Evolutionary conservation across 92 coral and sea anemone species (phyloP), one percentile per base, ranked within the genome.

Genomic region (Parazoanthus darwini): DNA sequence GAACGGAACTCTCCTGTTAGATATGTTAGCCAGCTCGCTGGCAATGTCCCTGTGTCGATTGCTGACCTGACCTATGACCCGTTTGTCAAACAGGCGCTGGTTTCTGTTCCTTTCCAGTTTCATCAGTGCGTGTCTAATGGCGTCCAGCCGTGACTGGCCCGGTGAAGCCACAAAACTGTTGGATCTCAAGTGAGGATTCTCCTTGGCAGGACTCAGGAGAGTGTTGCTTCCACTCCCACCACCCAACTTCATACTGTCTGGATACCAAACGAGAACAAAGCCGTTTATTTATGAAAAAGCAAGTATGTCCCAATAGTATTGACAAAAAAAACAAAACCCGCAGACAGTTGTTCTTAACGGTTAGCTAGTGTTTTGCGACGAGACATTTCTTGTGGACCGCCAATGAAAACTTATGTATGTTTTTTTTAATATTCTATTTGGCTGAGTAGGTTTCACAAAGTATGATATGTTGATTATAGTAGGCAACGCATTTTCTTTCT

Each of bases 1-100:
- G 85, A 97, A 97, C 5, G 99, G 99, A 76, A 97, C 99, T 51
- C 98, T 92, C 51, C 96, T 91, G 92, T 89, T 95, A 8, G 98
- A 93, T 46, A 95, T 95, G 48, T 94, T 93, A 3, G 98, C 97
- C 85, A 97, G 88, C 63, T 97, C 99, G 68, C 98, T 93, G 39
- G 98, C 98, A 42, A 97, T 94, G 74, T 97, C 99, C 38, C 99
- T 89, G 80, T 90, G 94, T 76, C 92, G 92, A 88, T 89, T 92
- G 89, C 98, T 97, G 86, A 94, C 91, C 73, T 86, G 93, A 15
- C 99, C 99, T 63, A 96, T 92, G 36, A 88, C 95, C 20, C 89
- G 93, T 91, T 91, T 96, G 23, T 93, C 94, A 42, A 86, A 75
- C 76, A 94, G 86, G 38, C 86, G 88, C 85, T 74, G 78, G 44